Base-by-base conservation (phyloP, 2,113 vertebrate species). In the Edolisoma coerulescens region DNA sequence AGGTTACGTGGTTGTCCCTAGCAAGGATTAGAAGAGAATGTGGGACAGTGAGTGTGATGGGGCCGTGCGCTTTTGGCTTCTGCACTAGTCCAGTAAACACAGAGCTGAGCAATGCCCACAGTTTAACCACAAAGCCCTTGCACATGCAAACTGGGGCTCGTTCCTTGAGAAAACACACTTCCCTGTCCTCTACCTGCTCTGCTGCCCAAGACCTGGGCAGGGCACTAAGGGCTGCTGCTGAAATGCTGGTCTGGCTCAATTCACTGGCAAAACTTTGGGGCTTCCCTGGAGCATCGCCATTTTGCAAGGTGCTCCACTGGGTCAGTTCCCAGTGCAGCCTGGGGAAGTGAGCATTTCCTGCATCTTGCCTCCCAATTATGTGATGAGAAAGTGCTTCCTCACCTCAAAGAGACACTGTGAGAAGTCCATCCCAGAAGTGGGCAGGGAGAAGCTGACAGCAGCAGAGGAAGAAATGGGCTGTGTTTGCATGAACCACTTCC, bases 31-130 rank as follows among this genome's bases (percentile, higher is more conserved):
- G 52, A 37, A 53, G 61, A 75, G 53, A 35, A 41, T 0, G 4
- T 12, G 27, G 13, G 21, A 35, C 1, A 4, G 12, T 0, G 7
- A 52, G 14, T 6, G 1, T 47, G 56, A 12, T 3, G 0, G 26
- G 9, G 16, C 5, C 0, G 0, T 1, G 2, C 35, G 59, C 27
- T 67, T 79, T 71, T 64, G 53, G 18, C 30, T 87, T 19, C 41
- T 47, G 6, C 1, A 7, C 22, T 3, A 3, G 2, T 41, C 39
- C 7, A 1, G 23, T 33, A 42, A 76, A 18, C 37, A 16, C 0
- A 0, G 3, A 1, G 9, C 53, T 74, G 64, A 87, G 50, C 44
- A 79, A 7, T 1, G 3, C n/a, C 32, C 49, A 27, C 54, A 32
- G 42, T 32, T 77, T 37, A 60, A 42, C 39, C 44, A 24, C 0